Base-by-base conservation (phyloP, 2,797 vertebrate genomes). In the Neosilurus hyrtlii region DNA sequence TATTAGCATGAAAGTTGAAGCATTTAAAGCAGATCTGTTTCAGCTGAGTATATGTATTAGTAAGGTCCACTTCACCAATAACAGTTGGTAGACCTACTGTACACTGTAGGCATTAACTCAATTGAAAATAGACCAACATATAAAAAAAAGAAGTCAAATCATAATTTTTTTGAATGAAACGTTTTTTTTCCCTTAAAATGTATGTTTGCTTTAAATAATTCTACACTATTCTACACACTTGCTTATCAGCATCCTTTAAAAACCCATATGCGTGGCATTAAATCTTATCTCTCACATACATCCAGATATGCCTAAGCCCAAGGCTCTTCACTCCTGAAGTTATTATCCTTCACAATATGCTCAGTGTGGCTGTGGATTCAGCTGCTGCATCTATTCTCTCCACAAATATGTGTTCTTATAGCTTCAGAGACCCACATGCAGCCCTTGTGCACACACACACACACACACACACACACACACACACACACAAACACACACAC, bases 291-390 rank as follows among this genome's bases (percentile, higher is more conserved):
- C 26, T 83, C 71, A 2, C 71, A 80, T 37, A 83, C 67, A 79
- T 67, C 72, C 73, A 51, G 35, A 78, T 78, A 78, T 20, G 61
- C 76, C 61, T 30, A 52, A 65, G 43, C 61, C 61, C 43, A 9
- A 51, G 61, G 75, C 76, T 79, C 61, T 52, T 66, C 16, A 8
- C 43, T 79, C 43, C 61, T 30, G 30, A 79, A 79, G 61, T 79
- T 85, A 76, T 89, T 84, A 86, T 77, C 5, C 35, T 35, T 68
- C 80, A 86, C 87, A 90, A 87, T 90, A 90, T 88, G 88, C 87
- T 85, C 82, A 86, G 87, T 87, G 79, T 88, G 86, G 86, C 89
- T 90, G 89, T 88, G 90, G 82, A 79, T 65, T 65, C 85, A 81
- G 85, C 74, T 65, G 74, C 79, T 65, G 20, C 86, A 80, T 68